phyloP scores from a whole-genome alignment of 2,888 invertebrate genomes.

The Erebia ligea region DNA sequence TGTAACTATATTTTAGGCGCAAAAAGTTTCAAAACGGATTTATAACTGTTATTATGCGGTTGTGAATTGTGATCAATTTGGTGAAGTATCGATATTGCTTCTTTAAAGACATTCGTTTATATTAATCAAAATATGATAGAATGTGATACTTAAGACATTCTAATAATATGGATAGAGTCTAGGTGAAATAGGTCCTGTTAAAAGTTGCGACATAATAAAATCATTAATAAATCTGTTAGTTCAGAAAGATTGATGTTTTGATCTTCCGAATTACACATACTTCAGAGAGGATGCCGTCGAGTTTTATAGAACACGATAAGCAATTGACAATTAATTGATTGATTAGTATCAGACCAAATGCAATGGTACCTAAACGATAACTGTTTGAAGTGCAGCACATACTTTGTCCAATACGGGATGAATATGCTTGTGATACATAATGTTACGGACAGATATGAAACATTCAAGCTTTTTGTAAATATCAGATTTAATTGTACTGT shows the following conservation, averaged over 20 bases:
- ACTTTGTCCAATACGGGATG: not conserved
- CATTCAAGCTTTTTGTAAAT: not conserved
- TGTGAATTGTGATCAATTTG: conserved; percentile 63
- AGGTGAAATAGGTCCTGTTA: not conserved
- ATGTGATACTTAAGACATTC: conserved; percentile 15
- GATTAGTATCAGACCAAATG: not conserved
- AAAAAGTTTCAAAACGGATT: conserved; percentile 61
- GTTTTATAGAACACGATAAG: not conserved
- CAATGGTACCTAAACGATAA: not conserved
- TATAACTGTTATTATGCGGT: conserved; percentile 51
- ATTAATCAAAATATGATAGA: conserved; percentile 13
- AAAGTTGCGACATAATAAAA: not conserved
- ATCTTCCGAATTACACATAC: not conserved
- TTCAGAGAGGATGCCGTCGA: not conserved
- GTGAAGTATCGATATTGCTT: conserved; percentile 44
- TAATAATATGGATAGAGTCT: conserved; percentile 3
- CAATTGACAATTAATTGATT: not conserved
- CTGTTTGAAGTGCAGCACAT: not conserved
- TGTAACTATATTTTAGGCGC: conserved; percentile 52
- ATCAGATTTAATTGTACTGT: not conserved
- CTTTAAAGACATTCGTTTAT: conserved; percentile 5
- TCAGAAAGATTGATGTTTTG: not conserved
- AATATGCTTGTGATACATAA: not conserved
- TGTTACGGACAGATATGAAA: not conserved
- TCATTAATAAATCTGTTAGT: not conserved